Base-by-base conservation (phyloP, 1,140 invertebrate genomes). In the Lucilia cuprina region DNA sequence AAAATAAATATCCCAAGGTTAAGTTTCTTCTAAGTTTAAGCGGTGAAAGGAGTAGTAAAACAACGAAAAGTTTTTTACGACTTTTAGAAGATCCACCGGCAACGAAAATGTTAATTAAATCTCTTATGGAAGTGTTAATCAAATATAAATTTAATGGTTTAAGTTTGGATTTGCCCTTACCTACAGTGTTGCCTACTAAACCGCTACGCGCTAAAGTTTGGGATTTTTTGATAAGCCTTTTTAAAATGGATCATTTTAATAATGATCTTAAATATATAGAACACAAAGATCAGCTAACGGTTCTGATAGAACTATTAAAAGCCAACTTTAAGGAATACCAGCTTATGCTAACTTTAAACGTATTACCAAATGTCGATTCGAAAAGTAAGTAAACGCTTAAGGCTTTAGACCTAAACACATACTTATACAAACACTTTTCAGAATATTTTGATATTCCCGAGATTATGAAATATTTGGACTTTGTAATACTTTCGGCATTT, bases 161-260 rank as follows among this genome's bases (percentile, higher is more conserved):
- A 9, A 96, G 97, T 88, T 92, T 97, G 3, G 95, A 95, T 3
- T 96, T 96, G 94, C 95, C 97, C 91, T 96, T 97, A 89, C 95
- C 96, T 0, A 93, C 93, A 49, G 93, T 93, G 75, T 96, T 95
- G 88, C 94, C 95, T 1, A 95, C 96, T 91, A 96, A 96, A 87
- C 93, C 96, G n/a, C 94, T 30, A 92, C 93, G 25, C 25, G 3
- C 25, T 30, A 1, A 93, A 93, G 49, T 91, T 94, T 19, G 93
- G 94, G 93, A 92, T 92, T 0, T 30, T 88, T 95, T 70, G 96
- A 95, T 94, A 94, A 95, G 83, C 93, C 93, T 12, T 89, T 96
- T 70, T 96, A 96, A 91, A 95, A 95, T 87, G 94, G 93, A 30
- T 30, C 25, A 30, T 30, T 30, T 30, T 30, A 3, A 30, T 30